phyloP scores from a whole-genome alignment of 2,888 invertebrate species.

The Coelopa pilipes region DNA sequence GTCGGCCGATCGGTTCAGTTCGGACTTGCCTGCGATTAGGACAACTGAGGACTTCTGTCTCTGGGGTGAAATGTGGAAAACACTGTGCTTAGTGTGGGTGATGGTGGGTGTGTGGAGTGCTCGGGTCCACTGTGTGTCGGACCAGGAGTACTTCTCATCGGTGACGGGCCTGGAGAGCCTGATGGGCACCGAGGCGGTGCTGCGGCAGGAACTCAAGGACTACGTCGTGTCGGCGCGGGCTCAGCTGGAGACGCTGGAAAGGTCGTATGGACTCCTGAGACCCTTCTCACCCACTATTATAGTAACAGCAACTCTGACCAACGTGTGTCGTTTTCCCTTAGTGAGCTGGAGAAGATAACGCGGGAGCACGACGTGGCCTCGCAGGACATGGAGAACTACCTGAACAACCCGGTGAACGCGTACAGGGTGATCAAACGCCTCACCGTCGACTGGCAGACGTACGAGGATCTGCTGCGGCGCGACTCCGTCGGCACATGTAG shows the following conservation, averaged over 20 bases:
- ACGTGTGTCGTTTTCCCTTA: slow-evolving; percentile 41
- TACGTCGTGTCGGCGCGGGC: slow-evolving; percentile 48
- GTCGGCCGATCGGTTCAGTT: neutral
- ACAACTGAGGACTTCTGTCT: neutral
- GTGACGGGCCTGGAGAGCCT: slow-evolving; percentile 56
- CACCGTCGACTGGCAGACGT: slow-evolving; percentile 87
- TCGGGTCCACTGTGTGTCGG: neutral
- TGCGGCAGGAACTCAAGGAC: slow-evolving; percentile 51
- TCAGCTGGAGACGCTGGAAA: slow-evolving; percentile 50
- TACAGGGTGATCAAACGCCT: slow-evolving; percentile 92
- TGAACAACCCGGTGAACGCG: slow-evolving; percentile 93
- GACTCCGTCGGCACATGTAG: slow-evolving; percentile 70
- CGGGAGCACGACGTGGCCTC: slow-evolving; percentile 80
- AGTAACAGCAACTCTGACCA: neutral
- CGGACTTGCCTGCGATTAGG: neutral
- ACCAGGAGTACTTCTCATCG: slow-evolving; percentile 57
- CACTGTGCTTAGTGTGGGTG: too few species aligned
- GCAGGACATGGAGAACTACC: slow-evolving; percentile 80
- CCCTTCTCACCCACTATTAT: too few species aligned
- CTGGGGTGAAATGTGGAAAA: neutral
- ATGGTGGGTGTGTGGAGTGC: neutral
- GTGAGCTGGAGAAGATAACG: slow-evolving; percentile 73
- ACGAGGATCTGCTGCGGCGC: slow-evolving; percentile 77
- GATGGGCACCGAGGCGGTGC: slow-evolving; percentile 54
- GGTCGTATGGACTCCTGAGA: too few species aligned